phyloP scores from a whole-genome alignment of 2,888 invertebrate genomes.

The Sycophila texana region DNA sequence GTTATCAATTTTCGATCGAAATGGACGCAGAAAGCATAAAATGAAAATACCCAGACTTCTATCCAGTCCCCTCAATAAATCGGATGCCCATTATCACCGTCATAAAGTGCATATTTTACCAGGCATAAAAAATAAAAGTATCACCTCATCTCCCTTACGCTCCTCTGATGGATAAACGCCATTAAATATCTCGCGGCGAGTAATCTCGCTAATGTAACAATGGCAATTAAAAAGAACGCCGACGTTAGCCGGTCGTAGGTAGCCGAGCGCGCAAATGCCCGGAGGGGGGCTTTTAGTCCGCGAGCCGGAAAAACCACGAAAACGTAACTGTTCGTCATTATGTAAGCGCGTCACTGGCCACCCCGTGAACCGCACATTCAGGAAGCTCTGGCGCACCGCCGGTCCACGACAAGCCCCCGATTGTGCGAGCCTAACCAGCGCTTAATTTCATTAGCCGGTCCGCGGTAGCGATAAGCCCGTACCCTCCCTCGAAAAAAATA shows the following conservation, averaged over 20 bases:
- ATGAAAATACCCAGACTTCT: no score
- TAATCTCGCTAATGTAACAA: not conserved
- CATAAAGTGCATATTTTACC: not conserved
- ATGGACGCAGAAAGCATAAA: no score
- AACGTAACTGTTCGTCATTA: constrained; percentile 47
- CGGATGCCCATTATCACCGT: not conserved
- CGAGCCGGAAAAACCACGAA: constrained; percentile 43
- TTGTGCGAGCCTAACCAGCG: constrained; percentile 62
- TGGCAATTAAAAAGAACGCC: not conserved
- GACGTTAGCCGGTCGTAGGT: no score
- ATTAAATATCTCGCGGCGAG: not conserved
- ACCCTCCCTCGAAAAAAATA: constrained; percentile 32
- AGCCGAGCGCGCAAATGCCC: not conserved
- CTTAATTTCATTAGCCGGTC: constrained; percentile 65
- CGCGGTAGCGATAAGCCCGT: constrained; percentile 58
- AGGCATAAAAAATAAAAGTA: not conserved
- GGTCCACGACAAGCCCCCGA: constrained; percentile 57
- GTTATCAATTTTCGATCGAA: no score
- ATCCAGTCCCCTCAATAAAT: no score
- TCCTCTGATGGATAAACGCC: not conserved
- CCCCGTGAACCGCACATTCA: constrained; percentile 17
- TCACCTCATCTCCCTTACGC: not conserved
- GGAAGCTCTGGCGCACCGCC: constrained; percentile 34
- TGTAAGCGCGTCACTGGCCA: constrained; percentile 25
- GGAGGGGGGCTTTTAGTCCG: constrained; percentile 11